Conservation (phyloP, 2,797 vertebrate species). For the Limnodromus scolopaceus region DNA sequence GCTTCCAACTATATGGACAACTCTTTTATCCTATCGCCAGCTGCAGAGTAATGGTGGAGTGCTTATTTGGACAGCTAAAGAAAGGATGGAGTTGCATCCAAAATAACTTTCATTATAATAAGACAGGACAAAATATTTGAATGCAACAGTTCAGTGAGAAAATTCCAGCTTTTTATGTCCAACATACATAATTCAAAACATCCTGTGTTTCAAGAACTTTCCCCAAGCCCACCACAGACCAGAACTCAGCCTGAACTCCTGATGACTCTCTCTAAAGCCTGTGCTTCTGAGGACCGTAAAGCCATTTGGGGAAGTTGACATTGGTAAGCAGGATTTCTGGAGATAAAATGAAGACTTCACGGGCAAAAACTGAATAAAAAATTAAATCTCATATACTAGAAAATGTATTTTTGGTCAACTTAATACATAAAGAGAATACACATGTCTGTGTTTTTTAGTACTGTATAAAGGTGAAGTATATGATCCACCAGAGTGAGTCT, state of each 20-base stretch:
- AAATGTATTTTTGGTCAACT: background rate
- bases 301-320: background rate
- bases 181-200: background rate
- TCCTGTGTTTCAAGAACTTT: background rate
- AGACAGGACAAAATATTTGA: background rate
- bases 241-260: background rate
- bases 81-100: background rate
- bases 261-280: background rate
- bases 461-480: background rate
- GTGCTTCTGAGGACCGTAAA: background rate
- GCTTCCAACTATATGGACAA: background rate
- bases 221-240: background rate
- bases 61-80: background rate
- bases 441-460: fast-evolving
- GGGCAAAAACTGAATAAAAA: background rate
- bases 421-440: background rate
- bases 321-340: background rate
- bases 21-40: background rate
- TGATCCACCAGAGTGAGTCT: background rate
- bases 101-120: background rate
- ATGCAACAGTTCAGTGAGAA: background rate
- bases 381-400: background rate
- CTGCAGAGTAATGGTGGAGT: background rate
- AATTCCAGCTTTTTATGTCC: background rate
- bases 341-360: background rate